A percentile compares a stretch with the other conserved stretches of the same genome.
Conservation (phyloP, 2,113 vertebrate species). For the Gymnocephalus cernua region DNA sequence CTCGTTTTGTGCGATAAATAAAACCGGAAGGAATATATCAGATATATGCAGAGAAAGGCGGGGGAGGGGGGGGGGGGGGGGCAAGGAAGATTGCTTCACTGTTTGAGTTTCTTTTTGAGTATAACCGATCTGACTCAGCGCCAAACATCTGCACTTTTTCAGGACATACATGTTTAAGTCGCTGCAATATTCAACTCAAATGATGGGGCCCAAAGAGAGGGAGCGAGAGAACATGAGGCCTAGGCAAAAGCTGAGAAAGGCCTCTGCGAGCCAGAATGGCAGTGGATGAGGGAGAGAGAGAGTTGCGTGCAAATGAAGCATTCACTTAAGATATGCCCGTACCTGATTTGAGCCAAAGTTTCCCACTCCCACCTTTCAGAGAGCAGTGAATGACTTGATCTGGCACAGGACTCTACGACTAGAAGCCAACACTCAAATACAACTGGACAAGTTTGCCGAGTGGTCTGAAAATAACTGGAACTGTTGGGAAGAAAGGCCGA, state of each 20-base stretch:
- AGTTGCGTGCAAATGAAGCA: conserved; percentile 81
- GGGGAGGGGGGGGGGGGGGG: too few relatives aligned
- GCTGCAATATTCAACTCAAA: conserved; percentile 71
- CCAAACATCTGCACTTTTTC: conserved; percentile 81
- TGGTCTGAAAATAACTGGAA: conserved; percentile 44
- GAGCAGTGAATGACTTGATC: conserved; percentile 63
- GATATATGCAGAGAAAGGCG: conserved; percentile 14
- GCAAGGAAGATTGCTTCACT: conserved; percentile 52
- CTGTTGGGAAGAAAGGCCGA: conserved; percentile 24
- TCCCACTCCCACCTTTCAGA: conserved; percentile 68
- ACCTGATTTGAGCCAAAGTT: conserved; percentile 67
- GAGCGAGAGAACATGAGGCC: conserved; percentile 54
- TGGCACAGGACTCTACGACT: conserved; percentile 40
- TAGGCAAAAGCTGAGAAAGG: conserved; percentile 57
- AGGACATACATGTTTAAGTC: conserved; percentile 72
- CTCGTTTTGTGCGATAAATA: conserved; percentile 38
- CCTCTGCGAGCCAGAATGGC: conserved; percentile 72
- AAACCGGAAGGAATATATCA: conserved; percentile 54
- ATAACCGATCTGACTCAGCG: conserved; percentile 67
- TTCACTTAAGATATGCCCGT: conserved; percentile 76
- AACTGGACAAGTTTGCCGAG: conserved; percentile 55
- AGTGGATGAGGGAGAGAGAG: conserved; percentile 61
- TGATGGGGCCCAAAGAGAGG: conserved; percentile 65
- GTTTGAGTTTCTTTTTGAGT: conserved; percentile 35
- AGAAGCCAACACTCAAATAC: conserved; percentile 46